phyloP scores from a whole-genome alignment of 2,797 vertebrate genomes.

The Masticophis lateralis region DNA sequence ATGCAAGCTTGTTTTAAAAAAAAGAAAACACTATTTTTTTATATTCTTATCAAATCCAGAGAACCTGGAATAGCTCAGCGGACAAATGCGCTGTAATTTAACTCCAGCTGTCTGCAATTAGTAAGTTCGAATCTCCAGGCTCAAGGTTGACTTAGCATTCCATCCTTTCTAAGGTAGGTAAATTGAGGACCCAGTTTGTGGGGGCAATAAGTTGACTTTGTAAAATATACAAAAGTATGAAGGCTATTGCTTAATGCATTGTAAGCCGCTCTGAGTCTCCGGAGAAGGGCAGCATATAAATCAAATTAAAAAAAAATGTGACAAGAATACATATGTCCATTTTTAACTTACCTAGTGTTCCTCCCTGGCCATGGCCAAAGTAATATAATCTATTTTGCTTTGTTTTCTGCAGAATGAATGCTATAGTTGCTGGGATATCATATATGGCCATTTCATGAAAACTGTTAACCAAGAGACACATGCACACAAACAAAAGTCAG shows the following conservation, averaged over 20 bases:
- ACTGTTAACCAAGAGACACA: slow-evolving; percentile 55
- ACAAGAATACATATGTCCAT: neutral
- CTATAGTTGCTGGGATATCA: slow-evolving; percentile 80
- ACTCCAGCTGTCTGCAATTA: too few relatives aligned
- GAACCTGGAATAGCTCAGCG: too few relatives aligned
- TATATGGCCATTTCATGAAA: slow-evolving; percentile 85
- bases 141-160: too few relatives aligned
- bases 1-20: neutral
- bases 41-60: neutral
- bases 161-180: too few relatives aligned
- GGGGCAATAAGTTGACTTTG: too few relatives aligned
- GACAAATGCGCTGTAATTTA: too few relatives aligned
- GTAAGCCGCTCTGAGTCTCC: too few relatives aligned
- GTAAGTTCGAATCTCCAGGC: too few relatives aligned
- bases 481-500: neutral
- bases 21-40: neutral
- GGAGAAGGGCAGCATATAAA: too few relatives aligned
- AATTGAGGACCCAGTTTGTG: too few relatives aligned
- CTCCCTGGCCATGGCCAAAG: slow-evolving; percentile 62
- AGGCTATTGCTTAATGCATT: too few relatives aligned
- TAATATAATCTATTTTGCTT: slow-evolving; percentile 81
- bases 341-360: neutral
- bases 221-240: too few relatives aligned
- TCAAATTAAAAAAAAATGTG: neutral
- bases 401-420: slow-evolving; percentile 80